These are phyloP conservation scores for Corythucha ciliata DNA, from an alignment of 2,888 invertebrate species.

Conservation along the genomic window DNA sequence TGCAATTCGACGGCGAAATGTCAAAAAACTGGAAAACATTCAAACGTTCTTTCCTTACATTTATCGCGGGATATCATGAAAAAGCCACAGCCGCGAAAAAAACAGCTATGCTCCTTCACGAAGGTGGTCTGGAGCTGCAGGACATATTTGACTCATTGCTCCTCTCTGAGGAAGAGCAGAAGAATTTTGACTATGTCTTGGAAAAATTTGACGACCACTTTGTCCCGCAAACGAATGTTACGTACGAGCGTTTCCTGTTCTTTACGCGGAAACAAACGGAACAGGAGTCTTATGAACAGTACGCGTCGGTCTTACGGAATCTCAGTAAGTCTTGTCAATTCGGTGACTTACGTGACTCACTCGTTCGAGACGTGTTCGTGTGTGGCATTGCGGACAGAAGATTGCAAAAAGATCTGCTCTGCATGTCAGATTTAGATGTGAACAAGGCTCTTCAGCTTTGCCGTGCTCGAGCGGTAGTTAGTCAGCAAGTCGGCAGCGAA, in stretches of 20 bases:
- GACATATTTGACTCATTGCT: constrained; percentile 7
- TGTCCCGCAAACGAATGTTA: constrained; percentile 6
- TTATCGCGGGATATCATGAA: constrained; percentile 3
- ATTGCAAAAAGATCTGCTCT: constrained; percentile 2
- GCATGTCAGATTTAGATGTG: background rate
- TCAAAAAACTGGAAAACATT: constrained; percentile 16
- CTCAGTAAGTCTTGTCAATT: constrained; percentile 18
- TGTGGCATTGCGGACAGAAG: constrained; percentile 8
- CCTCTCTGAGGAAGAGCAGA: background rate
- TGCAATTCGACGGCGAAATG: constrained; percentile 16
- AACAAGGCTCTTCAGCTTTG: constrained; percentile 7
- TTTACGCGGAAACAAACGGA: constrained; percentile 9
- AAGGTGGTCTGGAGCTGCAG: background rate
- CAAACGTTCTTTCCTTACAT: constrained; percentile 12
- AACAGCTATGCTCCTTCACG: constrained; percentile 11
- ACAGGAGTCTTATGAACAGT: constrained; percentile 13
- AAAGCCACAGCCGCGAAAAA: constrained; percentile 4
- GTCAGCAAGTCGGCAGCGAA: no score
- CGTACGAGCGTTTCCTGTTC: constrained; percentile 12
- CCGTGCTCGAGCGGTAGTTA: background rate
- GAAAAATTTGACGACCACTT: constrained; percentile 8
- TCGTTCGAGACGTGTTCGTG: constrained; percentile 16
- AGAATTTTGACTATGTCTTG: background rate
- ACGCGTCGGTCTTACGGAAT: background rate
- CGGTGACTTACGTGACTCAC: constrained; percentile 1